phyloP scores from a whole-genome alignment of 2,888 invertebrate species.

The Unio delphinus region DNA sequence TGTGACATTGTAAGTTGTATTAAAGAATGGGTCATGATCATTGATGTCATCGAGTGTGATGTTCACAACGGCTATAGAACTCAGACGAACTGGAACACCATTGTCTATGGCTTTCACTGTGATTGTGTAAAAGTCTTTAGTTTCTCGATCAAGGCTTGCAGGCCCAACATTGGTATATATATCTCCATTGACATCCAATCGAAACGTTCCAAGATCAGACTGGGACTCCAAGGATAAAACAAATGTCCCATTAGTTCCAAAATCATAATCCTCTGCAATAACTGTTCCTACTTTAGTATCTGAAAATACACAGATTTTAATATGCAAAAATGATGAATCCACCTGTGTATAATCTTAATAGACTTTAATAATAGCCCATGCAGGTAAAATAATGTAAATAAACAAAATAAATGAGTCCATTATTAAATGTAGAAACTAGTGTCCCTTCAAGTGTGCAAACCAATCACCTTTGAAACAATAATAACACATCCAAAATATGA shows the following conservation, averaged over 20 bases:
- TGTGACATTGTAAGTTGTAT: conserved; percentile 11
- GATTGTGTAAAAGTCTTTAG: conserved; percentile 80
- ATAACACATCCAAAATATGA: no score
- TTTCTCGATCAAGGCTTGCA: conserved; percentile 61
- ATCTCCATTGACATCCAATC: conserved; percentile 40
- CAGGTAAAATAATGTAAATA: no score
- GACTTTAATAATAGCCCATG: no score
- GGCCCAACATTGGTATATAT: conserved; percentile 45
- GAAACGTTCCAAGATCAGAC: conserved; percentile 27
- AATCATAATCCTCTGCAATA: conserved; percentile 33
- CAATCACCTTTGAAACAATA: no score
- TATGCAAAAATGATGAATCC: no score
- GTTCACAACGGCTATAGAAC: conserved; percentile 93
- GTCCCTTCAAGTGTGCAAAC: no score
- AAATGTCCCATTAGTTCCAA: conserved; percentile 26
- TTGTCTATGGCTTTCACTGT: conserved; percentile 93
- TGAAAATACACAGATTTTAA: conserved; percentile 6
- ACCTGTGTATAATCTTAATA: no score
- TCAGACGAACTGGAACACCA: conserved; percentile 30
- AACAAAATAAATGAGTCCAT: no score
- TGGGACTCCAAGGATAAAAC: conserved; percentile 10
- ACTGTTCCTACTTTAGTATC: conserved; percentile 24
- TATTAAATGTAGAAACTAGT: no score
- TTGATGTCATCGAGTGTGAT: conserved; percentile 99
- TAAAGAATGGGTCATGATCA: conserved; percentile 97